Evolutionary conservation across 2,113 vertebrate species (phyloP).

Genomic region (Stercorarius parasiticus): DNA sequence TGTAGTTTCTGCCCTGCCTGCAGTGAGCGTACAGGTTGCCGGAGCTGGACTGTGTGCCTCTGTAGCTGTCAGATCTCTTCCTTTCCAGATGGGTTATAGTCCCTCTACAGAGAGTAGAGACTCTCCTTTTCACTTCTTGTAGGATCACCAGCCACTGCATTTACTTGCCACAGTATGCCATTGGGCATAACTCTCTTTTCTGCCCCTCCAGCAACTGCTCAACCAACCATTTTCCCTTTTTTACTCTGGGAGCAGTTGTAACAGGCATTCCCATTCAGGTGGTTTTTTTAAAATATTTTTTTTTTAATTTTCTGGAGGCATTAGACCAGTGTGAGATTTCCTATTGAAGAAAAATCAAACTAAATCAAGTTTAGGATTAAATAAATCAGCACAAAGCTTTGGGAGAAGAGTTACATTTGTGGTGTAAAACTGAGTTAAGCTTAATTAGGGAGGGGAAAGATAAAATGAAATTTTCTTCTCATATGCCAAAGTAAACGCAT

Average conservation of each 20-base stretch:
- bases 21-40: neutral
- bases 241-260: neutral
- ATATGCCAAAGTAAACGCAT: neutral
- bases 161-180: neutral
- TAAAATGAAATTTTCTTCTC: neutral
- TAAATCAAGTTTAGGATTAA: neutral
- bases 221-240: neutral
- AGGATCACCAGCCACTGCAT: neutral
- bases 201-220: neutral
- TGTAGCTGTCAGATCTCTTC: neutral
- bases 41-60: neutral
- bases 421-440: neutral
- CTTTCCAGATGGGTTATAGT: neutral
- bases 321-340: neutral
- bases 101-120: neutral
- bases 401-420: neutral
- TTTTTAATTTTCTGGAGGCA: neutral
- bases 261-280: neutral
- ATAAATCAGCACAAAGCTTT: neutral
- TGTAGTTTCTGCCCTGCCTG: neutral
- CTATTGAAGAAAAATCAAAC: neutral
- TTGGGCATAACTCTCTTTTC: neutral
- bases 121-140: neutral
- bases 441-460: neutral
- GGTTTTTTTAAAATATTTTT: neutral